These are phyloP conservation scores for Urosaurus nigricauda DNA, from an alignment of 2,797 vertebrate genomes.

Conservation along the genomic window DNA sequence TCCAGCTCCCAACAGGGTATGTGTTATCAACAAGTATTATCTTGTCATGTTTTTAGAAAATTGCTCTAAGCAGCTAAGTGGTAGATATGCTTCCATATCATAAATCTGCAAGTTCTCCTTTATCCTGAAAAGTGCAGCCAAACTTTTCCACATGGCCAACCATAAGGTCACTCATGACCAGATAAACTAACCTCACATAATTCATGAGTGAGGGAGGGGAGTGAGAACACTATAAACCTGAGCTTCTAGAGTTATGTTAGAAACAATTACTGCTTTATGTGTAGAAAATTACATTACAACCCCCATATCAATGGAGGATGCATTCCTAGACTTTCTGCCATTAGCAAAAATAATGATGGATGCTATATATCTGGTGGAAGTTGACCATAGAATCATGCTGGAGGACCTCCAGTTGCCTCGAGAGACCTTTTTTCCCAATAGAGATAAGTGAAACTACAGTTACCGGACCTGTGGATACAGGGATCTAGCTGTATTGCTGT, in stretches of 20 bases:
- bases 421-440: no score
- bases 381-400: no score
- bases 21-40: conserved; percentile 10
- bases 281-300: not conserved
- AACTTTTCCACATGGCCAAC: not conserved
- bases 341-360: no score
- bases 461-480: no score
- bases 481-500: not conserved
- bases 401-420: no score
- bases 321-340: no score
- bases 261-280: conserved; percentile 10
- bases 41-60: not conserved
- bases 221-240: not conserved
- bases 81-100: conserved; percentile 26
- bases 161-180: not conserved
- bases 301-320: no score
- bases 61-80: not conserved
- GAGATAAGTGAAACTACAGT: no score
- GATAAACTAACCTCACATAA: not conserved
- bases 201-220: not conserved
- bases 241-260: not conserved
- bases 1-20: not conserved
- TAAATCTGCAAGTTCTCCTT: not conserved
- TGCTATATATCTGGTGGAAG: no score
- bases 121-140: not conserved